A percentile compares a stretch with the other conserved stretches of the same genome.
Evolutionary conservation across 2,888 invertebrate genomes (phyloP).

Genomic region (Sphaerophoria taeniata): DNA sequence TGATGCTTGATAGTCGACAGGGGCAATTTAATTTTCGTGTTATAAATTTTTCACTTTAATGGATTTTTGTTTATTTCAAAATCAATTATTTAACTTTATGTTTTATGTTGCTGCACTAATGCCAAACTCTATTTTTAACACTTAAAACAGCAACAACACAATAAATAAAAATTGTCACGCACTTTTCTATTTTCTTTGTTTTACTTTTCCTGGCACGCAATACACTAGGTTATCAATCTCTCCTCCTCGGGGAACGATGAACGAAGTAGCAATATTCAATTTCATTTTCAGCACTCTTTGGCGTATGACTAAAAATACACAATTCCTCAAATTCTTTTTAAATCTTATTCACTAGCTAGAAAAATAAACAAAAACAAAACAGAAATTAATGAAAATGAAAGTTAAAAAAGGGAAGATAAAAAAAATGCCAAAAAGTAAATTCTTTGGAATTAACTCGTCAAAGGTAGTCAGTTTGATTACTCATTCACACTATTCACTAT

Average conservation of each 20-base stretch:
- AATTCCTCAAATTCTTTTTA: slow-evolving; percentile 60
- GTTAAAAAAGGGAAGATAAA: not conserved
- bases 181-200: slow-evolving; percentile 42
- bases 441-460: slow-evolving; percentile 17
- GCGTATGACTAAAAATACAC: slow-evolving; percentile 64
- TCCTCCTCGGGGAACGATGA: slow-evolving; percentile 44
- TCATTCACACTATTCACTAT: slow-evolving; percentile 26
- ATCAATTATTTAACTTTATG: slow-evolving; percentile 62
- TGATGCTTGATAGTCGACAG: slow-evolving; percentile 1
- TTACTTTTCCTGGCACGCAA: slow-evolving; percentile 44
- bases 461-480: slow-evolving; percentile 18
- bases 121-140: slow-evolving; percentile 67
- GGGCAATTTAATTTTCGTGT: slow-evolving; percentile 3
- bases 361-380: slow-evolving; percentile 27
- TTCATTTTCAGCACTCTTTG: slow-evolving; percentile 53
- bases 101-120: slow-evolving; percentile 54
- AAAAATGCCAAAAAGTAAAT: slow-evolving; percentile 13
- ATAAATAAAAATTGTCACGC: slow-evolving; percentile 49
- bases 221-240: not conserved
- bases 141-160: slow-evolving; percentile 21
- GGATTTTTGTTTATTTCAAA: slow-evolving; percentile 52
- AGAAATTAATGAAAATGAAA: slow-evolving; percentile 26
- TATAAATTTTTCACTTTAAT: slow-evolving; percentile 22
- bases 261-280: slow-evolving; percentile 34
- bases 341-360: slow-evolving; percentile 47